Percentiles rank a stretch among this genome's conserved stretches.
These are phyloP conservation scores for Monodelphis domestica DNA, from an alignment of 2,797 vertebrate genomes.

Conservation along the genomic window DNA sequence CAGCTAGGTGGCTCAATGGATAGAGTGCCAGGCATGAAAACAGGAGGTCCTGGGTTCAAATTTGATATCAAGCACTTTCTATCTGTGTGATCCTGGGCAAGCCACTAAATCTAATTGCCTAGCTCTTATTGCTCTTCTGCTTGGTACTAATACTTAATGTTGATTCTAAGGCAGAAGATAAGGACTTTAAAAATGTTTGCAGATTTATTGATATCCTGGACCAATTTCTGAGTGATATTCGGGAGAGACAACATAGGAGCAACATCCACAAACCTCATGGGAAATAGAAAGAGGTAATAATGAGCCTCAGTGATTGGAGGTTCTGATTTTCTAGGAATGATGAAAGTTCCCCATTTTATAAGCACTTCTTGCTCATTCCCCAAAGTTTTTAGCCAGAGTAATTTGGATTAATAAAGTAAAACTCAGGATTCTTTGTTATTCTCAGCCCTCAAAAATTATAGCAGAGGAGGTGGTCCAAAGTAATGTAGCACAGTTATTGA, in stretches of 20 bases:
- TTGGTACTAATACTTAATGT: too few species aligned
- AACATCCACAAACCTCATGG: neutral
- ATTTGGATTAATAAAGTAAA: neutral
- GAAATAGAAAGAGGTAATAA: neutral
- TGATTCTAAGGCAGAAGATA: too few species aligned
- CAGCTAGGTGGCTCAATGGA: too few species aligned
- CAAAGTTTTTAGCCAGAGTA: neutral
- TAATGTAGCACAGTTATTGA: neutral
- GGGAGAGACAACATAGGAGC: neutral
- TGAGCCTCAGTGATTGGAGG: neutral
- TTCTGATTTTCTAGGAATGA: neutral
- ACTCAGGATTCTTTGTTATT: neutral
- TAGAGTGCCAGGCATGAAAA: too few species aligned
- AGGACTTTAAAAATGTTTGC: neutral
- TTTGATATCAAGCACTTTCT: too few species aligned
- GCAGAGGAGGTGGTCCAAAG: neutral
- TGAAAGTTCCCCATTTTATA: neutral
- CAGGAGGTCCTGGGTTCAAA: too few species aligned
- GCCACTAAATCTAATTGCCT: too few species aligned
- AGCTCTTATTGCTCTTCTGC: too few species aligned
- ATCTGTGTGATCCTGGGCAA: too few species aligned
- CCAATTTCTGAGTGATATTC: neutral
- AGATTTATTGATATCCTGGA: neutral
- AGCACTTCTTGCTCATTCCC: neutral
- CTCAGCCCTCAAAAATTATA: neutral